Base-by-base conservation (phyloP, 2,797 vertebrate genomes). In the Pseudochirops corinnae region DNA sequence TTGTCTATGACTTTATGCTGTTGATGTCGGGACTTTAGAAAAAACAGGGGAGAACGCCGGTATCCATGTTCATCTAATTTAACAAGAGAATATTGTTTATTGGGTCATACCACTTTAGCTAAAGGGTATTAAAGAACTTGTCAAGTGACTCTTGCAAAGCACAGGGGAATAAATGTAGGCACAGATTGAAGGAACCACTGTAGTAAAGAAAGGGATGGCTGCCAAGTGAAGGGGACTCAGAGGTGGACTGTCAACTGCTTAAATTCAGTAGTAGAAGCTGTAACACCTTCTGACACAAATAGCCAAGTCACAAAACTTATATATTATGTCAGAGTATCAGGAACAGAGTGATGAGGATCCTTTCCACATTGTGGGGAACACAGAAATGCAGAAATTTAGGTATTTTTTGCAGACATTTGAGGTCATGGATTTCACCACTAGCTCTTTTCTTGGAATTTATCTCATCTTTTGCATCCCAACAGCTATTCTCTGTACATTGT, bases 51-150 rank as follows among this genome's bases (percentile, higher is more conserved):
- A 5, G 99, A 98, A 7, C 98, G 97, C 62, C 96, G 98, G 95
- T 98, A 98, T 82, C 99, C 99, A 1, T 99, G 99, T 98, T 99
- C 99, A 93, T 99, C 99, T 99, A 95, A 11, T 0, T 50, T 33
- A 90, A 18, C 62, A 90, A 33, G 91, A 57, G 33, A 91, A 56
- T 95, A 82, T 56, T 29, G 67, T 91, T 92, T 46, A 18, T 13
- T 90, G 90, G 55, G 26, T 96, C 57, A 95, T 14, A 87, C 31
- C 39, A 46, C 0, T 0, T 90, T 33, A n/a, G 0, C 5, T 7
- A 39, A 46, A 74, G 6, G n/a, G 31, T 39, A 74, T 74, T 74
- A 74, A 74, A 74, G 67, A 24, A n/a, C n/a, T 39, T 74, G 5
- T 39, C n/a, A 74, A 74, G 67, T 74, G 67, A 74, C 5, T 74